phyloP scores from a whole-genome alignment of 2,888 invertebrate species.

The Plagiodera versicolora region DNA sequence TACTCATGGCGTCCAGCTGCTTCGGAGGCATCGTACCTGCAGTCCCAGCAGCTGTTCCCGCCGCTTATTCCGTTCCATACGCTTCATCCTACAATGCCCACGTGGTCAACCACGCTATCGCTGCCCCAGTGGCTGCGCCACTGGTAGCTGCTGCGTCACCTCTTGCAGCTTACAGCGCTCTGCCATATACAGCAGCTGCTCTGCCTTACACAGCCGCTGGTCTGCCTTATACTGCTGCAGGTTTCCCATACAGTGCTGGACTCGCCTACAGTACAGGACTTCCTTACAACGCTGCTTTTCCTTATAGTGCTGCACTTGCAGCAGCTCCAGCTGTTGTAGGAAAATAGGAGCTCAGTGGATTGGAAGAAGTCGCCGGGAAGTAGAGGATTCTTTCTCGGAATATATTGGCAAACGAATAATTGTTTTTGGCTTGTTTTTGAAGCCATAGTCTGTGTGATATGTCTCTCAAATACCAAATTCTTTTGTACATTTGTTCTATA shows the following conservation, averaged over 20 bases:
- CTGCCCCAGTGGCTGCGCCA: conserved; percentile 61
- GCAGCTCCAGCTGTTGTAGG: not conserved
- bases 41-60: conserved; percentile 51
- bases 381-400: no score
- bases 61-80: conserved; percentile 69
- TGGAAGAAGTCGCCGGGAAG: no score
- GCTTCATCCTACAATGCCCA: conserved; percentile 77
- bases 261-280: not conserved
- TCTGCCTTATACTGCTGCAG: conserved; percentile 1
- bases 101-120: conserved; percentile 73
- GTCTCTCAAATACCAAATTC: no score
- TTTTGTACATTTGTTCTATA: no score
- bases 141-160: conserved; percentile 17
- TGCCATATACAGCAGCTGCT: conserved; percentile 17
- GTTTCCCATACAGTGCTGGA: not conserved
- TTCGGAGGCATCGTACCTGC: conserved; percentile 44
- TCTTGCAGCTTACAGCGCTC: not conserved
- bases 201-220: conserved; percentile 9
- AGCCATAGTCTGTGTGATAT: no score
- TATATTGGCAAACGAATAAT: no score
- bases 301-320: not conserved
- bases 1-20: conserved; percentile 34
- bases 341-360: not conserved
- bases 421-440: no score
- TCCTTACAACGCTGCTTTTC: conserved; percentile 6